Base-by-base conservation (phyloP, 2,113 vertebrate genomes). In the Tragelaphus imberbis region DNA sequence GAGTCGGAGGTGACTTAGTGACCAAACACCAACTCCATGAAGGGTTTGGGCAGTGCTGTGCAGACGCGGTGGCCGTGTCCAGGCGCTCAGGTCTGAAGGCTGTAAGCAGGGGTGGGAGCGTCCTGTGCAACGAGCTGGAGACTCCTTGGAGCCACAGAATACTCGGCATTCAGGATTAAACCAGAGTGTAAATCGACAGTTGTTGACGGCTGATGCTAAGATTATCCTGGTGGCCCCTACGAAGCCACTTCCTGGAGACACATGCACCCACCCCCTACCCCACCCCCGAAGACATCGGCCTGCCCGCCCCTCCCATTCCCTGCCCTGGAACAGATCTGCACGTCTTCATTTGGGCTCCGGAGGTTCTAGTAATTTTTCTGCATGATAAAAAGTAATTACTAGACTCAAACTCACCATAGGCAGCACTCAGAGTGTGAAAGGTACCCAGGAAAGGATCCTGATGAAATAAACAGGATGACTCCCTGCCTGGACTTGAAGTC, bases 321-420 rank as follows among this genome's bases (percentile, higher is more conserved):
- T 4, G 6, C 36, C 2, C 47, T 17, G 59, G 71, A 51, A 21
- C 8, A 0, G 3, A 40, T 68, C 65, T 0, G 8, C 25, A 10
- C 25, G 80, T 40, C 40, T 80, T 68, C 13, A 12, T 14, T 1
- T 65, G 68, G 8, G 25, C 5, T 65, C 87, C 10, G 15, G 40
- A 63, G 3, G 9, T 9, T 15, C n/a, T 36, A 68, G n/a, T 36
- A 10, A 36, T 21, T 36, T 36, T 71, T 71, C 65, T 40, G 10
- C 17, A 58, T 40, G 36, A 68, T 51, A 58, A 90, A 90, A 58
- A 30, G 30, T 81, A 40, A 61, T 92, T 55, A 33, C n/a, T 7
- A 55, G 28, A 58, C 49, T 89, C 61, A 30, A 47, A 58, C 25
- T 68, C 49, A 68, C 15, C 28, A 3, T 2, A 36, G 59, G 1